Conservation (phyloP, 2,888 invertebrate species). For the Rhyacophila evoluta region DNA sequence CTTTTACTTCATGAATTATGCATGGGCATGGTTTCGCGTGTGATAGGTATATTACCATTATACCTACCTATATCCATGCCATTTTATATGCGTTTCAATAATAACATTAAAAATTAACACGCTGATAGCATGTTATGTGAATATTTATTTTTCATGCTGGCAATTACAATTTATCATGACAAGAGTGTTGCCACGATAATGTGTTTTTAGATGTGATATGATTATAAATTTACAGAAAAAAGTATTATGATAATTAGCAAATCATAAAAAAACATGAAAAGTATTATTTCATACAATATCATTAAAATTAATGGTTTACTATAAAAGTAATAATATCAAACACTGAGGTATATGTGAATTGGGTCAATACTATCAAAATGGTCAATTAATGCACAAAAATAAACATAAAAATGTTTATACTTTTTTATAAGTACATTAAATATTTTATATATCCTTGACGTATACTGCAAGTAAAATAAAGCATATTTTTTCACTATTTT, state of each 20-base stretch:
- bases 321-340: no score
- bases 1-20: slow-evolving; percentile 7
- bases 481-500: no score
- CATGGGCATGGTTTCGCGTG: slow-evolving; percentile 7
- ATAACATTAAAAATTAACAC: slow-evolving; percentile 24
- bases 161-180: slow-evolving; percentile 17
- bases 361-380: no score
- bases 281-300: background rate
- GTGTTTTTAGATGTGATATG: slow-evolving; percentile 10
- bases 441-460: no score
- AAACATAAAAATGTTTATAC: no score
- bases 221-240: slow-evolving; percentile 2
- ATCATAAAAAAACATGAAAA: background rate
- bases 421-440: no score
- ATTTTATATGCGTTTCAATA: slow-evolving; percentile 14
- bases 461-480: no score
- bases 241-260: background rate
- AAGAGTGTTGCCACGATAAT: slow-evolving; percentile 21
- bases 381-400: no score
- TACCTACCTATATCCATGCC: background rate
- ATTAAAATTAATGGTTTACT: background rate
- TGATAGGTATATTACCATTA: background rate
- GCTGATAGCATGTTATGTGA: slow-evolving; percentile 2
- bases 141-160: slow-evolving; percentile 10
- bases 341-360: no score